Conservation (phyloP, 2,113 vertebrate genomes). For the Pelmatolapia mariae region DNA sequence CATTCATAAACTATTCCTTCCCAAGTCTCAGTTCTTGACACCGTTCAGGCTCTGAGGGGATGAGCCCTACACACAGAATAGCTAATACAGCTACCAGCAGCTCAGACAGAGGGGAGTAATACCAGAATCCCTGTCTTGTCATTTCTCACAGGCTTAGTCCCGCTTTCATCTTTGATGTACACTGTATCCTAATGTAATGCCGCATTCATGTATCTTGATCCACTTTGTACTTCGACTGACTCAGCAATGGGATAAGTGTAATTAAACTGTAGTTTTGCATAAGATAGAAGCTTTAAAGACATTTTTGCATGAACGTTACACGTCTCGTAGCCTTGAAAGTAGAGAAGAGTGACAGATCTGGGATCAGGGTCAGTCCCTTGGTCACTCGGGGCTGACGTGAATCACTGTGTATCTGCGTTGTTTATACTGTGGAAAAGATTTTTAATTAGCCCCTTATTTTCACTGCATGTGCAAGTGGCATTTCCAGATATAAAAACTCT, state of each 20-base stretch:
- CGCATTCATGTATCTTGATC: constrained; percentile 42
- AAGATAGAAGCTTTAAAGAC: not conserved
- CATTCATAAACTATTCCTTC: constrained; percentile 33
- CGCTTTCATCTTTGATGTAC: constrained; percentile 40
- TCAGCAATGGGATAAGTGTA: constrained; percentile 21
- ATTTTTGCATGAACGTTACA: not conserved
- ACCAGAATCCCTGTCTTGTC: constrained; percentile 38
- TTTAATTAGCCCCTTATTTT: not conserved
- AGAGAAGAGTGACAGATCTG: not conserved
- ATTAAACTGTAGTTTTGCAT: not conserved
- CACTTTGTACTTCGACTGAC: constrained; percentile 26
- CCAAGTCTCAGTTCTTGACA: constrained; percentile 28
- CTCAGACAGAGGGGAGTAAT: constrained; percentile 8
- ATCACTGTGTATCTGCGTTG: not conserved
- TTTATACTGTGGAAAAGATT: not conserved
- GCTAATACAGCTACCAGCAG: constrained; percentile 22
- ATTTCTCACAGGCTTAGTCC: constrained; percentile 47
- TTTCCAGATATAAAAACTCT: constrained; percentile 29
- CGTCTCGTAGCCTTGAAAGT: not conserved
- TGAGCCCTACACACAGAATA: constrained; percentile 44
- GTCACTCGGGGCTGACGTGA: not conserved
- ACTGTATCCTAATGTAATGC: constrained; percentile 27
- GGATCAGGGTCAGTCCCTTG: not conserved
- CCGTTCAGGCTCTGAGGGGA: constrained; percentile 20
- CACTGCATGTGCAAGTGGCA: not conserved